Percentiles rank a stretch among this genome's conserved stretches.
Conservation (phyloP, 2,888 invertebrate species). For the Lepeophtheirus nordmannii region DNA sequence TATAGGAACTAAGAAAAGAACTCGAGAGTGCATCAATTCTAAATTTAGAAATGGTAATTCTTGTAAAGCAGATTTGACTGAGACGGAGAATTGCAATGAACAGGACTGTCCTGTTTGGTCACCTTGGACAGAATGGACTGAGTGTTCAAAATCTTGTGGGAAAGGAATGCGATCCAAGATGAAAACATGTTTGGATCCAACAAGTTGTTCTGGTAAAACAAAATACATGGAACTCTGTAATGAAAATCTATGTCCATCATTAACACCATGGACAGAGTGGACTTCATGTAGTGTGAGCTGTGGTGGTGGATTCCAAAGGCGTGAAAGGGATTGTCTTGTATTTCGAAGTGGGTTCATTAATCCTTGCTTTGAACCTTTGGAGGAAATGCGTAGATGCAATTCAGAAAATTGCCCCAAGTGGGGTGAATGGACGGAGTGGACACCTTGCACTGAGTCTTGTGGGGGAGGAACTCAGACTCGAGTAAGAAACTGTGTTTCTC, state of each 20-base stretch:
- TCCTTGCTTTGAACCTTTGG: neutral
- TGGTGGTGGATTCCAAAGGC: constrained; percentile 10
- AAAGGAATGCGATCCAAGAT: constrained; percentile 2
- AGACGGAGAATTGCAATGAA: constrained; percentile 20
- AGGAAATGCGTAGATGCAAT: constrained; percentile 9
- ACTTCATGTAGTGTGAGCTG: constrained; percentile 7
- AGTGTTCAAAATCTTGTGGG: constrained; percentile 11
- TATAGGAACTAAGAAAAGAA: constrained; percentile 12
- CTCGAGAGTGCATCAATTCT: constrained; percentile 14
- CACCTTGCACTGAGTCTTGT: constrained; percentile 16
- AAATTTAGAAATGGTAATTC: constrained; percentile 6
- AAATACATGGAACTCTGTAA: constrained; percentile 18
- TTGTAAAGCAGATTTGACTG: constrained; percentile 2
- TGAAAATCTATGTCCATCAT: constrained; percentile 11
- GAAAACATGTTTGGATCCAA: neutral
- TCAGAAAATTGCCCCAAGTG: constrained; percentile 9
- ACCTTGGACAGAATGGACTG: constrained; percentile 18
- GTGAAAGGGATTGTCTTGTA: constrained; percentile 10
- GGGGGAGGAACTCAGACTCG: constrained; percentile 15
- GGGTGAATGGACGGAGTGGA: constrained; percentile 22
- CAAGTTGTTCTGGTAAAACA: constrained; percentile 18
- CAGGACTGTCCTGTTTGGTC: constrained; percentile 18
- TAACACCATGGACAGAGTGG: constrained; percentile 22
- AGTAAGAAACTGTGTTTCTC: constrained; percentile 10
- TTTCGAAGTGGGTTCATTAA: neutral